phyloP scores from a whole-genome alignment of 2,113 vertebrate species.

The Hydrochoerus hydrochaeris region DNA sequence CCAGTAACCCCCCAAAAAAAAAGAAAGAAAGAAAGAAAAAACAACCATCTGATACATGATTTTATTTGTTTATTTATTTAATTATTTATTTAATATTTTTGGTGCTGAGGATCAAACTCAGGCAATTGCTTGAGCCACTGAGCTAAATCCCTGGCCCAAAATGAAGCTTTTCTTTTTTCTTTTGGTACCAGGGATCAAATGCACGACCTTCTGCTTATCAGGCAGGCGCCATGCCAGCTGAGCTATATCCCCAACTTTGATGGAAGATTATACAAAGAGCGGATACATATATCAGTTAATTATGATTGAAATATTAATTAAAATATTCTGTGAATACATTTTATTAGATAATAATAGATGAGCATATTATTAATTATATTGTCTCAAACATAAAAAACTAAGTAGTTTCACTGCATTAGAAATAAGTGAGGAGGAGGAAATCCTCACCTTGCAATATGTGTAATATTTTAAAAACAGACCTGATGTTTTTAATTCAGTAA shows the following conservation, averaged over 20 bases:
- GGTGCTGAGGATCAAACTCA: no score
- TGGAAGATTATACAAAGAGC: not conserved
- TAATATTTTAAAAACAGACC: constrained; percentile 61
- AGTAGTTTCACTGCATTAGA: not conserved
- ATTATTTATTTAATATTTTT: not conserved
- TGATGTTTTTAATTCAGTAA: constrained; percentile 76
- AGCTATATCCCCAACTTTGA: not conserved
- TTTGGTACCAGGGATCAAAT: no score
- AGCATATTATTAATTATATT: not conserved
- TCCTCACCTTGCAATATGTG: not conserved
- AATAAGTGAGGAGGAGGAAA: constrained; percentile 14
- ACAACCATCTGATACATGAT: not conserved
- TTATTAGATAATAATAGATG: not conserved
- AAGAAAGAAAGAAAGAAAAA: no score
- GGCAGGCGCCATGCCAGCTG: no score
- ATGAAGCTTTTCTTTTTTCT: not conserved
- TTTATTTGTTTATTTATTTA: not conserved
- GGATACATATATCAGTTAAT: not conserved
- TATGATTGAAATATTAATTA: not conserved
- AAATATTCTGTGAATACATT: not conserved
- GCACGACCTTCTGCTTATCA: no score
- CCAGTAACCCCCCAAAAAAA: no score
- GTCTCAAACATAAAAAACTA: constrained; percentile 41
- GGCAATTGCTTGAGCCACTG: no score
- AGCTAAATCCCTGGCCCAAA: not conserved